These are phyloP conservation scores for Spermophilus dauricus DNA, from an alignment of 2,113 vertebrate species.

Conservation along the genomic window DNA sequence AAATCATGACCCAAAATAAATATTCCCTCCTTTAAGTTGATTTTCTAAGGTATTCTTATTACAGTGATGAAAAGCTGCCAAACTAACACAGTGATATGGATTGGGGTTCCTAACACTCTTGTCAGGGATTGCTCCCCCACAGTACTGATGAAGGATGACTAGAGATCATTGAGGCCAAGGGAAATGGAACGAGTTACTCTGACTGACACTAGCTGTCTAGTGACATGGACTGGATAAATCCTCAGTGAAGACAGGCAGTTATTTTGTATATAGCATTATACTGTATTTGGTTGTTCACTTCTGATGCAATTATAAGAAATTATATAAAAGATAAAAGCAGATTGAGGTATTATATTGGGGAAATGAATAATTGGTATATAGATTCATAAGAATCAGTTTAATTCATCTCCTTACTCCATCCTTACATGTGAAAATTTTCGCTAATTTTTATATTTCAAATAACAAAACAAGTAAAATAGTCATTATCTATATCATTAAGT, in stretches of 20 bases:
- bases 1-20: no score
- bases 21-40: no score
- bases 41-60: no score
- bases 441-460: constrained; percentile 37
- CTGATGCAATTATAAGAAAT: background rate
- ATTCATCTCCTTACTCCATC: background rate
- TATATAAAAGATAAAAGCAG: background rate
- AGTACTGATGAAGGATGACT: background rate
- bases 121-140: background rate
- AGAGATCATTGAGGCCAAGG: background rate
- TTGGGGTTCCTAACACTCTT: no score
- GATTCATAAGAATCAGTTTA: background rate
- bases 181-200: background rate
- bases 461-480: background rate
- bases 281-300: background rate
- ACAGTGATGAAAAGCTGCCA: no score
- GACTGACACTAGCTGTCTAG: background rate
- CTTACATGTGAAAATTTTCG: background rate
- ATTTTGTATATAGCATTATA: background rate
- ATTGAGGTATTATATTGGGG: background rate
- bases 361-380: background rate
- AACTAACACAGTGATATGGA: background rate
- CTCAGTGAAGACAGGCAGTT: background rate
- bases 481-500: background rate
- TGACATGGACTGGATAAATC: background rate